A percentile compares a stretch with the other conserved stretches of the same genome.
Evolutionary conservation across 2,888 invertebrate species (phyloP).

Genomic region (Galerucella nymphaeae): DNA sequence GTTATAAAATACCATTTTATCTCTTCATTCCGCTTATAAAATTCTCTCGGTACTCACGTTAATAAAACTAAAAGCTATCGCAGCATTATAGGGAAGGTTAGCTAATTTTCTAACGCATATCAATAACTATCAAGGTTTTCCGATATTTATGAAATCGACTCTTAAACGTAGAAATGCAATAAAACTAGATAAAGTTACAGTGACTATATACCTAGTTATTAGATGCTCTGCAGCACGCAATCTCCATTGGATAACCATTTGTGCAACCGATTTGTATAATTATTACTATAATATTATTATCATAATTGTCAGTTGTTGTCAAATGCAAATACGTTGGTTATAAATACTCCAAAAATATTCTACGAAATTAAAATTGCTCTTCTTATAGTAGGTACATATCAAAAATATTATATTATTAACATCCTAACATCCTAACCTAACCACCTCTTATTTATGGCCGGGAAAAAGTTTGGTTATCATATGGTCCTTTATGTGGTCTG

Average conservation of each 20-base stretch:
- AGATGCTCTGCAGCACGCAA: neutral
- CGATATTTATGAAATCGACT: neutral
- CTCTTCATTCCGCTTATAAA: conserved; percentile 44
- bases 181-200: conserved; percentile 1
- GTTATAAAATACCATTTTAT: conserved; percentile 47
- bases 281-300: neutral
- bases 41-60: conserved; percentile 9
- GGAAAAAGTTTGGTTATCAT: no score
- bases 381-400: no score
- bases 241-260: neutral
- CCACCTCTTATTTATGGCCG: no score
- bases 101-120: conserved; percentile 4
- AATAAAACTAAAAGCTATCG: conserved; percentile 10
- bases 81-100: neutral
- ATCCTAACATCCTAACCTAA: no score
- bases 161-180: conserved; percentile 1
- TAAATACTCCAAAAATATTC: neutral
- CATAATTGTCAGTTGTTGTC: neutral
- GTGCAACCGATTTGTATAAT: neutral
- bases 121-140: conserved; percentile 8
- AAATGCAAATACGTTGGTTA: neutral
- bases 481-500: no score
- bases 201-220: neutral
- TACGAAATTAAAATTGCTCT: no score
- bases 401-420: no score